phyloP scores from a whole-genome alignment of 2,113 vertebrate species.

The Sapayoa aenigma region DNA sequence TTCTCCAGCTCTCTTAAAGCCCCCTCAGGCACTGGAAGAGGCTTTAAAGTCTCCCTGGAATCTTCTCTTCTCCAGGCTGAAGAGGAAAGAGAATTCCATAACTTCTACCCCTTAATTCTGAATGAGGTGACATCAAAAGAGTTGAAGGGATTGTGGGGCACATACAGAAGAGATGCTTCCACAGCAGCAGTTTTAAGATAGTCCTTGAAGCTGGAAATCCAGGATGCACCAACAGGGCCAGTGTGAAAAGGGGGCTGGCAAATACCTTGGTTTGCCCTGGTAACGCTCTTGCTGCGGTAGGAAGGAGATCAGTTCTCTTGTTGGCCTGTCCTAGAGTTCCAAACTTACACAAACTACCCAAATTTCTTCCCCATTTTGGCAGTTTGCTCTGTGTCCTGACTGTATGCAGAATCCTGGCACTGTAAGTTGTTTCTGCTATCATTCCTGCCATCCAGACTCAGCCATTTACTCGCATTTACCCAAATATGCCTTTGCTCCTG shows the following conservation, averaged over 20 bases:
- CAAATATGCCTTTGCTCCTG: neutral
- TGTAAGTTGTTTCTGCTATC: neutral
- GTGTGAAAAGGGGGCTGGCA: neutral
- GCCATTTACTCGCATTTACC: neutral
- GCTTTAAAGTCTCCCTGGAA: neutral
- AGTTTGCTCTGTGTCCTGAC: neutral
- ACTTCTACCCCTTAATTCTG: neutral
- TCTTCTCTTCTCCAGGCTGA: neutral
- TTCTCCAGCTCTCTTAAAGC: neutral
- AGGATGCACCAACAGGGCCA: neutral
- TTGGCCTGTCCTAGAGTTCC: neutral
- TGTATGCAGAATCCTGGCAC: neutral
- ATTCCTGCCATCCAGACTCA: neutral
- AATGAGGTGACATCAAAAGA: neutral
- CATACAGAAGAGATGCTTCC: neutral
- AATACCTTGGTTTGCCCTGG: neutral
- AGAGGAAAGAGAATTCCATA: neutral
- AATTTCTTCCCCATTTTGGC: neutral
- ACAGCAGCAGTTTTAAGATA: neutral
- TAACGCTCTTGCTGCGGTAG: neutral
- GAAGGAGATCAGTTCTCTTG: neutral
- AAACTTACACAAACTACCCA: neutral
- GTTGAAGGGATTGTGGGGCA: rapidly evolving
- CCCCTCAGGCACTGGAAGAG: neutral
- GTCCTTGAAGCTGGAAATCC: neutral